A percentile compares a stretch with the other conserved stretches of the same genome.
phyloP scores from a whole-genome alignment of 2,888 invertebrate genomes.

The Synanthedon myopaeformis region DNA sequence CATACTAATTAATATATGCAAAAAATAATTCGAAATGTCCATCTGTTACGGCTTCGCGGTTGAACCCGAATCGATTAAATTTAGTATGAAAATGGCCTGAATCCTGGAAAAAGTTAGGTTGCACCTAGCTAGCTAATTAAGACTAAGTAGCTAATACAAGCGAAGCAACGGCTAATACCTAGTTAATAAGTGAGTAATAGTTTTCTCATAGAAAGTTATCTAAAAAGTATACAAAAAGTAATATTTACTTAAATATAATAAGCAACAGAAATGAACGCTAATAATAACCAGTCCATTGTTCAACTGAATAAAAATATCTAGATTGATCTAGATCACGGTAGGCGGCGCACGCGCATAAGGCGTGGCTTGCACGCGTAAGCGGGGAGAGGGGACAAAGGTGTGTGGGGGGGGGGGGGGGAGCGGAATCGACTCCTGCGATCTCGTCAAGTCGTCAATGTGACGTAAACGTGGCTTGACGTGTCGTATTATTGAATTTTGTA shows the following conservation, averaged over 20 bases:
- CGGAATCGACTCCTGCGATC: conserved; percentile 47
- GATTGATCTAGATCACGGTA: conserved; percentile 55
- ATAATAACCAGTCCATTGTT: not conserved
- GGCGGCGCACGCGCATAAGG: conserved; percentile 46
- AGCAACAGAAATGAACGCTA: not conserved
- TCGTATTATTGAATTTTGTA: conserved; percentile 5
- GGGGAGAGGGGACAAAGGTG: conserved; percentile 6
- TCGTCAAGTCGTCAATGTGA: conserved; percentile 42
- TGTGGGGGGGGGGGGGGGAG: conserved; percentile 11
- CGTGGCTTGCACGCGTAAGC: conserved; percentile 22
- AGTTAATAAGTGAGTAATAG: not conserved
- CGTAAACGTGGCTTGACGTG: conserved; percentile 31
- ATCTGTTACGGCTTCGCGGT: no score
- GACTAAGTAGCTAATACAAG: not conserved
- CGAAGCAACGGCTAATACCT: not conserved
- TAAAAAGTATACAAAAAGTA: not conserved
- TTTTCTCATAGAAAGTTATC: not conserved
- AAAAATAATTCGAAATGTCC: no score
- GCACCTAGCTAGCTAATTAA: not conserved
- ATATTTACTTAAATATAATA: not conserved
- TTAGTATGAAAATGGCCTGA: not conserved
- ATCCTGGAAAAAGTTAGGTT: not conserved
- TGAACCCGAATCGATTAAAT: no score
- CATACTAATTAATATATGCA: no score
- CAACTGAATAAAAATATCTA: conserved; percentile 30